phyloP scores from a whole-genome alignment of 2,888 invertebrate genomes.

The Lasius fuliginosus region DNA sequence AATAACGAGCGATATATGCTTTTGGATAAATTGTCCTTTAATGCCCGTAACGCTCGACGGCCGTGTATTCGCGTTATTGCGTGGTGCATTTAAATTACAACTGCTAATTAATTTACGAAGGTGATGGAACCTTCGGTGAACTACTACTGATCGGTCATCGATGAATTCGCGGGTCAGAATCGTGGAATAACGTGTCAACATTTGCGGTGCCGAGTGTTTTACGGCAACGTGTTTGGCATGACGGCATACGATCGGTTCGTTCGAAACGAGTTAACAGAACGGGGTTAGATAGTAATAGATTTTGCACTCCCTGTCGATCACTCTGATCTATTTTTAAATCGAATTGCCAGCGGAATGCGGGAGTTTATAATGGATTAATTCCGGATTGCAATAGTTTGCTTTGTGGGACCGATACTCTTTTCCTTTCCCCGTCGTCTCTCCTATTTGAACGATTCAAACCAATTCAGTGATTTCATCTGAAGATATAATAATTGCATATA shows the following conservation, averaged over 20 bases:
- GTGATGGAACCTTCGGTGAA: constrained; percentile 38
- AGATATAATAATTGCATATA: background rate
- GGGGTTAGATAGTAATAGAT: constrained; percentile 45
- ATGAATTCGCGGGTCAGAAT: constrained; percentile 58
- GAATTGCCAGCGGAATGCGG: constrained; percentile 26
- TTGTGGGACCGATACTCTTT: constrained; percentile 11
- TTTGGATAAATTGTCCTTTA: constrained; percentile 67
- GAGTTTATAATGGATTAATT: constrained; percentile 51
- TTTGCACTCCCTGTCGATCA: constrained; percentile 8
- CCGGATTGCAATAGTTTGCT: constrained; percentile 27
- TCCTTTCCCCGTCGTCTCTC: background rate
- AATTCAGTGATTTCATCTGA: constrained; percentile 1
- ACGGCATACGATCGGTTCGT: constrained; percentile 36
- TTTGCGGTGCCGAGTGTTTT: constrained; percentile 47
- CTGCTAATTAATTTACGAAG: constrained; percentile 73
- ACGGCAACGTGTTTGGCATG: constrained; percentile 28
- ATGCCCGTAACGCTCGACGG: constrained; percentile 17
- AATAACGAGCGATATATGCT: constrained; percentile 58
- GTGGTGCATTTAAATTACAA: constrained; percentile 63
- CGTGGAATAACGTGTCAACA: constrained; percentile 54
- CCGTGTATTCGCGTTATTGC: constrained; percentile 51
- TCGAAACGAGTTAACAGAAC: constrained; percentile 34
- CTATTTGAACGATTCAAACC: background rate
- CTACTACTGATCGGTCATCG: constrained; percentile 50
- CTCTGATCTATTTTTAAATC: constrained; percentile 44